Percentiles rank a stretch among this genome's conserved stretches.
Conservation (phyloP, 1,140 invertebrate species). For the Nixonia krombeini region DNA sequence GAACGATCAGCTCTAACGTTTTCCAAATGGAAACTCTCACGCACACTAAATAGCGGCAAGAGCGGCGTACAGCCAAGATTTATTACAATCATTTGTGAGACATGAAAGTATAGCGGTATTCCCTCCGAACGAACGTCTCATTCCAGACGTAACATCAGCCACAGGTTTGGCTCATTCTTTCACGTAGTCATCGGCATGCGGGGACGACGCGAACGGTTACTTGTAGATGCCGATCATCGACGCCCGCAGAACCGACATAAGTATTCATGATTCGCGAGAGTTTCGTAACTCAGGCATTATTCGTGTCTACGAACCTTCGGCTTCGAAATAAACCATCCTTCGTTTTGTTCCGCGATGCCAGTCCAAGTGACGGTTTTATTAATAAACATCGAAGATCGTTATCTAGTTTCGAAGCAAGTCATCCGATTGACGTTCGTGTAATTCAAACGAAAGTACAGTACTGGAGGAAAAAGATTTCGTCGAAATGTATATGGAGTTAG, state of each 20-base stretch:
- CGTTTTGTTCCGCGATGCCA: too few relatives aligned
- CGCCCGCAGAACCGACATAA: conserved; percentile 29
- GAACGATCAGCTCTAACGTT: not conserved
- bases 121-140: not conserved
- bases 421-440: too few relatives aligned
- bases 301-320: too few relatives aligned
- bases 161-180: conserved; percentile 29
- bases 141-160: conserved; percentile 9
- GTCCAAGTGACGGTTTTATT: too few relatives aligned
- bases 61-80: not conserved
- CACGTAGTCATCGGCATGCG: conserved; percentile 29
- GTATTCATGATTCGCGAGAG: conserved; percentile 32
- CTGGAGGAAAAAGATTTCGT: too few relatives aligned
- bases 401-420: too few relatives aligned
- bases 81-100: conserved; percentile 5
- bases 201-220: conserved; percentile 22
- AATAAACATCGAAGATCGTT: too few relatives aligned
- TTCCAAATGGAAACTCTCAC: not conserved
- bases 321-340: too few relatives aligned
- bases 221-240: conserved; percentile 31
- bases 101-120: conserved; percentile 33
- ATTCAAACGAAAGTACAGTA: too few relatives aligned
- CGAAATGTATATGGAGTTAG: too few relatives aligned
- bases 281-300: too few relatives aligned
- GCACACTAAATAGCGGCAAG: not conserved